These are phyloP conservation scores for Cryptus viduatorius DNA, from an alignment of 2,888 invertebrate genomes.

Conservation along the genomic window DNA sequence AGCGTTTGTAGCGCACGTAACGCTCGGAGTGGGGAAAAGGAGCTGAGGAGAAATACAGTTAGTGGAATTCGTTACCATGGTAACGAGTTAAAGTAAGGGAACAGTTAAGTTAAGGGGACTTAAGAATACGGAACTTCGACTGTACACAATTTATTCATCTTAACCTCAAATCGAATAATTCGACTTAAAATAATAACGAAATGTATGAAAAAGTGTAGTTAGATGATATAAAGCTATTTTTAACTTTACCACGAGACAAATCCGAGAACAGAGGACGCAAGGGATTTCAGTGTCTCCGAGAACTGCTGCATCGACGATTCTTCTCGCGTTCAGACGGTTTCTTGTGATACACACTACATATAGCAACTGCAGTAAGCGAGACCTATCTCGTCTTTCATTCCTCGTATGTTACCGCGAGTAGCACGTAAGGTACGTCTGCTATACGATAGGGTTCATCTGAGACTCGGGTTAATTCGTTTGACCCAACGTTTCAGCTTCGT, in stretches of 20 bases:
- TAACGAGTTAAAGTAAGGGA: too few relatives aligned
- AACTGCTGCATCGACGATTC: constrained; percentile 21
- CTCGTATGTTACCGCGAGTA: constrained; percentile 53
- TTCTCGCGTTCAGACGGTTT: constrained; percentile 38
- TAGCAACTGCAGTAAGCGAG: constrained; percentile 34
- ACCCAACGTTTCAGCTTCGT: constrained; percentile 72
- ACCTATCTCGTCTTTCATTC: constrained; percentile 56
- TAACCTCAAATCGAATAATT: too few relatives aligned
- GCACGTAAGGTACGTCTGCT: constrained; percentile 54
- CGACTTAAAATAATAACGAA: neutral
- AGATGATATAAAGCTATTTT: constrained; percentile 14
- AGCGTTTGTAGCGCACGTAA: too few relatives aligned
- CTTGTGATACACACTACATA: constrained; percentile 43
- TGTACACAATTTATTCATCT: too few relatives aligned
- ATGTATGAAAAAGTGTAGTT: neutral
- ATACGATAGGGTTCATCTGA: constrained; percentile 26
- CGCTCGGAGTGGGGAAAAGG: too few relatives aligned
- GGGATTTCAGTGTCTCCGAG: constrained; percentile 41
- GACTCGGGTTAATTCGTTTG: constrained; percentile 82
- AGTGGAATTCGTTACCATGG: too few relatives aligned
- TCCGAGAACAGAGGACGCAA: constrained; percentile 20
- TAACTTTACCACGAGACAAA: constrained; percentile 21
- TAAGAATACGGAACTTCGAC: too few relatives aligned
- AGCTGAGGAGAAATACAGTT: too few relatives aligned
- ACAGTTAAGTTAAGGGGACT: too few relatives aligned